Percentiles rank a stretch among this genome's conserved stretches.
Evolutionary conservation across 2,888 invertebrate genomes (phyloP).

Genomic region (Actias luna): DNA sequence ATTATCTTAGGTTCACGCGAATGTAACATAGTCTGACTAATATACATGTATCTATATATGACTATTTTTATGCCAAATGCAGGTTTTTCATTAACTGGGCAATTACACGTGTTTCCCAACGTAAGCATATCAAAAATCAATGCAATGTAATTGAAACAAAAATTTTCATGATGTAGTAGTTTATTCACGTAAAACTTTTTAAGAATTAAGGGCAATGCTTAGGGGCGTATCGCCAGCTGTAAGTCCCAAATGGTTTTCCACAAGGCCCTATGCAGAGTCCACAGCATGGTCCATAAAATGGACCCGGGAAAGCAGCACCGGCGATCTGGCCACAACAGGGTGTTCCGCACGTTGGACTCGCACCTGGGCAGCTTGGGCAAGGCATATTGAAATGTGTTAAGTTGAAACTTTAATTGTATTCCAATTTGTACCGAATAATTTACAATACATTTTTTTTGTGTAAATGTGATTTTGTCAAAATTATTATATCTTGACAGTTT

Average conservation of each 20-base stretch:
- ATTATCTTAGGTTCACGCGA: too few species aligned
- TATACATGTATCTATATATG: too few species aligned
- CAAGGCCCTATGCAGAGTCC: slow-evolving; percentile 45
- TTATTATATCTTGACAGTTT: background rate
- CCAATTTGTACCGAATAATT: background rate
- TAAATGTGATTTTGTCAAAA: background rate
- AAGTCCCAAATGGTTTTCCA: slow-evolving; percentile 60
- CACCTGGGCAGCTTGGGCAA: slow-evolving; percentile 21
- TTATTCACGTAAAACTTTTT: background rate
- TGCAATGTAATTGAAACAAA: background rate
- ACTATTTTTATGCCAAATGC: too few species aligned
- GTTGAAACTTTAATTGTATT: background rate
- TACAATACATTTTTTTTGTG: background rate
- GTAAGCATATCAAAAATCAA: background rate
- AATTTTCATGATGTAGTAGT: too few species aligned
- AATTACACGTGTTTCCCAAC: background rate
- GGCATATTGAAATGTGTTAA: slow-evolving; percentile 20
- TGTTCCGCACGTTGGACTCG: slow-evolving; percentile 36
- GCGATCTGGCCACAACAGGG: slow-evolving; percentile 59
- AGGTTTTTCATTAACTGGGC: too few species aligned
- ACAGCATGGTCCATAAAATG: slow-evolving; percentile 51
- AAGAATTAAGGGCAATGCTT: slow-evolving; percentile 35
- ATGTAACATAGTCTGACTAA: too few species aligned
- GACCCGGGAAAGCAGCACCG: slow-evolving; percentile 48
- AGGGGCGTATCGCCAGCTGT: slow-evolving; percentile 57